These are phyloP conservation scores for Drosophila willistoni DNA, from an alignment of 1,140 invertebrate genomes.

Conservation along the genomic window DNA sequence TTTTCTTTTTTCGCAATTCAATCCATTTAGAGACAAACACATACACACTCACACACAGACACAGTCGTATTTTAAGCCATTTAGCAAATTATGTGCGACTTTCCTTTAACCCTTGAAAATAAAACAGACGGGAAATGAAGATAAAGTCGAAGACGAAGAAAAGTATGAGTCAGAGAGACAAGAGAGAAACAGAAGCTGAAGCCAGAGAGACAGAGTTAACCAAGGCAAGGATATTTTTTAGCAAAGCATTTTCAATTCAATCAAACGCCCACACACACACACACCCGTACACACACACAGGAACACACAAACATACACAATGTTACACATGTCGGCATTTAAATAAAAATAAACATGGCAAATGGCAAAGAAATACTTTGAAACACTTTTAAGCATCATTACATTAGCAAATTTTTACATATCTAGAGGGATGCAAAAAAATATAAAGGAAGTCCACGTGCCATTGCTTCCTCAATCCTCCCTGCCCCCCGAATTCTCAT, in stretches of 20 bases:
- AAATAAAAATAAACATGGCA: conserved; percentile 78
- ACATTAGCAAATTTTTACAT: conserved; percentile 75
- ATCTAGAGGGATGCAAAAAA: background rate
- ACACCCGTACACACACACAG: conserved; percentile 19
- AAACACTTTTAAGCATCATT: conserved; percentile 81
- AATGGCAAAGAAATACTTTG: conserved; percentile 70
- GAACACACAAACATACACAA: conserved; percentile 14
- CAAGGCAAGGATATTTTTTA: conserved; percentile 61
- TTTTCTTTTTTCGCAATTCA: background rate
- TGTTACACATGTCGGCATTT: conserved; percentile 63
- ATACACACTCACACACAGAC: too few relatives aligned
- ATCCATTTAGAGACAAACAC: conserved; percentile 15
- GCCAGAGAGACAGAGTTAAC: conserved; percentile 24
- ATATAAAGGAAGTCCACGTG: conserved; percentile 27
- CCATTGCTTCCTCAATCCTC: background rate
- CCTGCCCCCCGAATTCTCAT: background rate
- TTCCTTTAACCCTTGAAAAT: conserved; percentile 63
- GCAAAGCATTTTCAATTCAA: conserved; percentile 78
- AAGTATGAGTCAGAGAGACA: background rate
- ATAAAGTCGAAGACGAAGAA: conserved; percentile 12
- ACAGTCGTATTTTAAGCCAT: conserved; percentile 62
- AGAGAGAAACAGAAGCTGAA: background rate
- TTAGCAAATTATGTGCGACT: conserved; percentile 75
- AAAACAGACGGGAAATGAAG: conserved; percentile 19
- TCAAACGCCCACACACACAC: conserved; percentile 63